Evolutionary conservation across 2,113 vertebrate genomes (phyloP), one percentile per base, ranked within the genome.

Genomic region (Chinchilla lanigera): DNA sequence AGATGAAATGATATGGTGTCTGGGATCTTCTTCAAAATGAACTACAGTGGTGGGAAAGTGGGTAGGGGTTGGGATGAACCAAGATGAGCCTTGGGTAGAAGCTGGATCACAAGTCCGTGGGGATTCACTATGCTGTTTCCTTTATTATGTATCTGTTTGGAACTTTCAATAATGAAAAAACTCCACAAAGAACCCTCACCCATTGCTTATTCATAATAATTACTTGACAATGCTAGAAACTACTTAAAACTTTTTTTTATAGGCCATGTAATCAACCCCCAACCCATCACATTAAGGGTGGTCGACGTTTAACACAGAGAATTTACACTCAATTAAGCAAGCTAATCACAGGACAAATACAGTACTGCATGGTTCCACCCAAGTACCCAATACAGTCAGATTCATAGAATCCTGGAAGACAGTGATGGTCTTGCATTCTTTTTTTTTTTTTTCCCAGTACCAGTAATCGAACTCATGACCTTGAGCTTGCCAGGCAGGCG

Each of bases 11-110:
- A 80, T 17, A 71, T 0, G 2, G 10, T 35, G 8, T 93, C 44
- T 88, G 52, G n/a, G 50, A 58, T 95, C 54, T 89, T 88, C 77
- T 81, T 95, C n/a, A 63, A 85, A 50, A 80, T 71, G 81, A 78
- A 71, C 33, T 30, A 2, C 52, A 38, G 22, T 56, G 50, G 35
- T 77, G 50, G 50, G 47, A 81, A 67, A 65, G 54, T 28, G 30
- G 47, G 11, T 80, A 7, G 12, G 16, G 67, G 7, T 26, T 60
- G 69, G 30, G 81, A 89, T 77, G 80, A 71, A n/a, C 10, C 35
- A 47, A 82, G 58, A 75, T 28, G 26, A 67, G 47, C 60, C 6
- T 82, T 92, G 58, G 52, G 16, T 30, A 73, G 61, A 93, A 80
- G 54, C 33, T 82, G 50, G 24, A 50, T 67, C 77, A 63, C 28